phyloP scores from a whole-genome alignment of 2,888 invertebrate genomes.

The Sphaerophoria taeniata region DNA sequence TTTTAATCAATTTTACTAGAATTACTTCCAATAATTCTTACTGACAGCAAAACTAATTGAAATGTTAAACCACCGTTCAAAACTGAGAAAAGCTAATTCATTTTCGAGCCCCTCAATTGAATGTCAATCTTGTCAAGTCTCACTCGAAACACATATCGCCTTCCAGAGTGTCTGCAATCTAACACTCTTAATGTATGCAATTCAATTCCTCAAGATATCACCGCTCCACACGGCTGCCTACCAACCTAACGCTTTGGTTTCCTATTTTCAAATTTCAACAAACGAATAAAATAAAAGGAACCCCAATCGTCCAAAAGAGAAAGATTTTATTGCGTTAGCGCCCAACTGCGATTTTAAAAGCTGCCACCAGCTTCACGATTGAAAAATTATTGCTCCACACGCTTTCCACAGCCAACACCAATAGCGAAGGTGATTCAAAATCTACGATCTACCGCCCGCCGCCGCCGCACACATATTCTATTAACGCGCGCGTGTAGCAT shows the following conservation, averaged over 20 bases:
- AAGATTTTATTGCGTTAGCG: constrained; percentile 65
- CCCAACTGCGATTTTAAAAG: constrained; percentile 60
- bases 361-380: constrained; percentile 50
- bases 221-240: not conserved
- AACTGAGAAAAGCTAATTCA: not conserved
- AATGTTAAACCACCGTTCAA: not conserved
- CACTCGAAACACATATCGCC: constrained; percentile 29
- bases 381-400: constrained; percentile 49
- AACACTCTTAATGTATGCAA: constrained; percentile 8
- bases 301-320: constrained; percentile 41
- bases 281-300: constrained; percentile 31
- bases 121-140: constrained; percentile 53
- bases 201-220: not conserved
- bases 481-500: not conserved
- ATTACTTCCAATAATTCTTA: not conserved
- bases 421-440: constrained; percentile 64
- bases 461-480: constrained; percentile 8
- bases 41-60: constrained; percentile 27
- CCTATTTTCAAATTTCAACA: constrained; percentile 46
- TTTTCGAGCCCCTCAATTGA: constrained; percentile 11
- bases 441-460: no score
- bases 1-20: no score
- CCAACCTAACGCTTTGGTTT: constrained; percentile 3
- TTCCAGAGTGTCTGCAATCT: constrained; percentile 23
- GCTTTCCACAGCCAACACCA: no score